Evolutionary conservation across 2,888 invertebrate species (phyloP), one percentile per base, ranked within the genome.

Genomic region (Melanophora roralis): DNA sequence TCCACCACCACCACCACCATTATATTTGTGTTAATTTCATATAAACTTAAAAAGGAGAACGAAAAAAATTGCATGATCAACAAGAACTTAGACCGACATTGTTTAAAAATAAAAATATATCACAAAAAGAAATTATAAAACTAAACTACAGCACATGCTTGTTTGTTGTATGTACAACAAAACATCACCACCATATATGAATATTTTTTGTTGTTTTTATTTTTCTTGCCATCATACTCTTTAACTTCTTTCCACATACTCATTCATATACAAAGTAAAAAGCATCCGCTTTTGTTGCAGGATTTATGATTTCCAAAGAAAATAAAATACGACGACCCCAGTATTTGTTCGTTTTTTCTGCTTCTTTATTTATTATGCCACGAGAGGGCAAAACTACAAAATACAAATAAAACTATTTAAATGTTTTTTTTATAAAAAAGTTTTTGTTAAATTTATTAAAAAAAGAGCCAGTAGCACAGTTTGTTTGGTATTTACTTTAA

Each of bases 211-310:
- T 32, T 57, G 16, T 55, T 60, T 14, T 16, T 68, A 32, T 27
- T 51, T 71, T 59, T 51, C 3, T 27, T 47, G 11, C 12, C 16
- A 6, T 57, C 38, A 16, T 27, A 45, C 53, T 53, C 43, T 72
- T 62, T 21, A 11, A 32, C 16, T 34, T 23, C 14, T 73, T 19
- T 36, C 4, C 21, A 45, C 27, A 27, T 27, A 27, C n/a, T n/a
- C 27, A 27, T 27, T 5, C 27, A 27, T 27, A 5, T 6, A 27
- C 6, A 27, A 27, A 53, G 21, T 45, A 21, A 34, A 16, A 9
- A 57, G 60, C 75, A 75, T 79, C 71, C 79, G 75, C 76, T 68
- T 76, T 68, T 59, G 51, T 67, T 76, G 68, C 76, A 80, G 80
- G 80, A 80, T 76, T 76, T 80, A 76, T 73, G 68, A 73, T 68